A percentile compares a stretch with the other conserved stretches of the same genome.
Conservation (phyloP, 1,140 invertebrate species). For the Mercenaria mercenaria region DNA sequence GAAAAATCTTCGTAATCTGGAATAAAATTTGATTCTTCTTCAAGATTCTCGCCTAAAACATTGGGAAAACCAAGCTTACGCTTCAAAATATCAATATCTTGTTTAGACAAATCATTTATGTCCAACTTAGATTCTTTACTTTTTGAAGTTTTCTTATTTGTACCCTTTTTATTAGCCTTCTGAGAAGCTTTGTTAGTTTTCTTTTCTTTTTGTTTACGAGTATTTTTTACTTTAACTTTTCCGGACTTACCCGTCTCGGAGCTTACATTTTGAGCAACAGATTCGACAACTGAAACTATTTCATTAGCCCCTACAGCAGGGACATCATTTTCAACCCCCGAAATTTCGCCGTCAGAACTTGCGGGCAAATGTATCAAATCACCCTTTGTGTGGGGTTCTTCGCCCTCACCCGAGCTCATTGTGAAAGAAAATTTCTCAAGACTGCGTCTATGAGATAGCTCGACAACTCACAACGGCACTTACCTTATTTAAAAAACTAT, state of each 20-base stretch:
- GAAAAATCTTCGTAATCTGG: neutral
- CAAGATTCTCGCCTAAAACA: neutral
- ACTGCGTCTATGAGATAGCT: slow-evolving; percentile 12
- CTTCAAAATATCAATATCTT: neutral
- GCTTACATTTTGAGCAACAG: no score
- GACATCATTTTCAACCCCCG: neutral
- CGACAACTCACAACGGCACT: no score
- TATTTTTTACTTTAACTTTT: neutral
- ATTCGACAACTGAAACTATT: no score
- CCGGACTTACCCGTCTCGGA: neutral
- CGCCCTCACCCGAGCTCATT: slow-evolving; percentile 17
- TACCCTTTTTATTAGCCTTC: neutral
- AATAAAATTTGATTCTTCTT: neutral
- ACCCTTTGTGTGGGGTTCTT: neutral
- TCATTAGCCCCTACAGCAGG: neutral
- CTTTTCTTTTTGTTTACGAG: neutral
- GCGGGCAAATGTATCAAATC: no score
- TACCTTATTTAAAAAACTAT: no score
- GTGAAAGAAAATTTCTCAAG: neutral
- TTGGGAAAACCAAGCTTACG: neutral
- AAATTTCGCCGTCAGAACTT: neutral
- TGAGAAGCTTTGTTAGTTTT: neutral
- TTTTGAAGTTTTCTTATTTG: neutral
- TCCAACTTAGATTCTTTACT: neutral
- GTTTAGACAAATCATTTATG: neutral